phyloP scores from a whole-genome alignment of 1,140 invertebrate genomes.

The Dreissena rostriformis region DNA sequence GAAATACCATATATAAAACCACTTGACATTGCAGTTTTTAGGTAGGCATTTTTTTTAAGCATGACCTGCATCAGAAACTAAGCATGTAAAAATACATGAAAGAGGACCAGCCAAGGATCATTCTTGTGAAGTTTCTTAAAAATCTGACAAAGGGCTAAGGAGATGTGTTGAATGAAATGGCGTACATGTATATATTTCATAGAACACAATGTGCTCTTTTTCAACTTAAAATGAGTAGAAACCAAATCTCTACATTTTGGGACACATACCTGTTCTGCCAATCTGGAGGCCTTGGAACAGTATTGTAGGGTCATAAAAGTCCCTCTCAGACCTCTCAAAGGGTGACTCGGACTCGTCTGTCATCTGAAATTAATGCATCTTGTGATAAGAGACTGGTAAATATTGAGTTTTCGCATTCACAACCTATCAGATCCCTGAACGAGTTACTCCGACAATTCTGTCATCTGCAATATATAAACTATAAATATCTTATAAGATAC shows the following conservation, averaged over 20 bases:
- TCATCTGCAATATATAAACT: neutral
- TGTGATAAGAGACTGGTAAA: neutral
- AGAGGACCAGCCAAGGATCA: too few species aligned
- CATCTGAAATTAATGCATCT: neutral
- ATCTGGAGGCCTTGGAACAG: constrained; percentile 49
- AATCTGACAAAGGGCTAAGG: too few species aligned
- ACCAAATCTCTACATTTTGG: neutral
- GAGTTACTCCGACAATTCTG: neutral
- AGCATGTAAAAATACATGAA: too few species aligned
- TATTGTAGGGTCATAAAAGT: constrained; percentile 49
- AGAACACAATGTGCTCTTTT: too few species aligned
- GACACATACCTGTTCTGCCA: constrained; percentile 47
- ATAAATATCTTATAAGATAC: neutral
- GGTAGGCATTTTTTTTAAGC: too few species aligned
- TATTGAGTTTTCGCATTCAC: neutral
- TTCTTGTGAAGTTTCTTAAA: too few species aligned
- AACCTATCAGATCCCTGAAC: neutral
- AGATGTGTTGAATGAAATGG: too few species aligned
- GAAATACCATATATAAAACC: too few species aligned
- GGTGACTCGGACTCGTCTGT: neutral
- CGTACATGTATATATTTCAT: too few species aligned
- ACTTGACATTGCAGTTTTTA: too few species aligned
- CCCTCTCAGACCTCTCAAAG: constrained; percentile 37
- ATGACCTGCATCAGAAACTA: too few species aligned
- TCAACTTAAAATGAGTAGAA: neutral